These are phyloP conservation scores for Brachyhypopomus gauderio DNA, from an alignment of 2,113 vertebrate species.

Conservation along the genomic window DNA sequence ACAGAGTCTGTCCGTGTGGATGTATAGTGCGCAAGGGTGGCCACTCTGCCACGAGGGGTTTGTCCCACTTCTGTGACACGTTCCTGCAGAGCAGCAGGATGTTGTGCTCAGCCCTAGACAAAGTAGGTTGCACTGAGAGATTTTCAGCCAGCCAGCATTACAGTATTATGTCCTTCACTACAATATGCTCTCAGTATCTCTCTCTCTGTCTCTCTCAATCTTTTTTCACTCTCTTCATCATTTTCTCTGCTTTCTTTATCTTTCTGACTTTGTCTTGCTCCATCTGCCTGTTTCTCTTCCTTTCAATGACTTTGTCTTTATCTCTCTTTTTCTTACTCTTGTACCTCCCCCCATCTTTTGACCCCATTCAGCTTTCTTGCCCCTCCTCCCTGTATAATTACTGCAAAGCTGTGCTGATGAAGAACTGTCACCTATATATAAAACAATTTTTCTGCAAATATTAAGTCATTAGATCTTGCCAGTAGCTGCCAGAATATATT, in stretches of 20 bases:
- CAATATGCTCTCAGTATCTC: neutral
- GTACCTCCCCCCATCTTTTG: too few relatives aligned
- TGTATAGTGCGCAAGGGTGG: too few relatives aligned
- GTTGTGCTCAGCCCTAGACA: conserved; percentile 47
- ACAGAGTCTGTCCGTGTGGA: too few relatives aligned
- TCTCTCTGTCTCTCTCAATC: neutral
- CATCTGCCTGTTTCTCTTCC: neutral
- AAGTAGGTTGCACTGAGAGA: neutral
- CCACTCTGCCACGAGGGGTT: neutral
- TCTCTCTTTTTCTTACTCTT: too few relatives aligned
- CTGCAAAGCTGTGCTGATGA: too few relatives aligned
- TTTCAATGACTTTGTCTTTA: neutral
- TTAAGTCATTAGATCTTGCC: neutral
- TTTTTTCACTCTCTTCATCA: neutral
- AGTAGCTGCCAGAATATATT: too few relatives aligned
- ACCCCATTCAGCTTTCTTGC: neutral
- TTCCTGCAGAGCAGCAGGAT: conserved; percentile 61
- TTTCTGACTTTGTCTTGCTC: neutral
- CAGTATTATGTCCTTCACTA: neutral
- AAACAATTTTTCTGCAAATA: neutral
- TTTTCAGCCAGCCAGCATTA: neutral
- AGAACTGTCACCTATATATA: too few relatives aligned
- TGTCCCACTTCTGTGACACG: conserved; percentile 63
- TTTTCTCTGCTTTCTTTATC: too few relatives aligned
- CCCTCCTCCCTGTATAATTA: neutral